Evolutionary conservation across 2,797 vertebrate species (phyloP).

Genomic region (Arctocebus calabarensis): DNA sequence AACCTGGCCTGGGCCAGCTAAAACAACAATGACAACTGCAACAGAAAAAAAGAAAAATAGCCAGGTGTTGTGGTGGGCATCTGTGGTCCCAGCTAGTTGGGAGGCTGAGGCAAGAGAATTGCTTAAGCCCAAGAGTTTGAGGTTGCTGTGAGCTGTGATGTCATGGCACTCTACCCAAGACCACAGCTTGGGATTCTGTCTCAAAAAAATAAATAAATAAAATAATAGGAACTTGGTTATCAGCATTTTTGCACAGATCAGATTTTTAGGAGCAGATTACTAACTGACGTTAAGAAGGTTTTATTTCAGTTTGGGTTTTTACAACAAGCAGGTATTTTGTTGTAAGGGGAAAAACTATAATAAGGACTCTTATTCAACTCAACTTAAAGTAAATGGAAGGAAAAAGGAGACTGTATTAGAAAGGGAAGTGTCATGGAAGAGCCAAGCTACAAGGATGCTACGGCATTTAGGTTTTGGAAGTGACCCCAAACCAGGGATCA

Average conservation of each 20-base stretch:
- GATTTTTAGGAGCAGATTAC: slow-evolving; percentile 35
- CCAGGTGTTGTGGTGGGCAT: no score
- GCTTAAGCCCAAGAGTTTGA: no score
- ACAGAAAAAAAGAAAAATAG: no score
- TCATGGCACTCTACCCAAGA: no score
- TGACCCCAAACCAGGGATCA: background rate
- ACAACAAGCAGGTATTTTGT: background rate
- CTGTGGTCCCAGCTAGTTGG: no score
- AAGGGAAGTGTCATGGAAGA: background rate
- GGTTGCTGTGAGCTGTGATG: no score
- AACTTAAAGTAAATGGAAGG: background rate
- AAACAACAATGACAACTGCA: no score
- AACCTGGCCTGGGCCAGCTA: no score
- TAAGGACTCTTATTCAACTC: background rate
- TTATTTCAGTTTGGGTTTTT: background rate
- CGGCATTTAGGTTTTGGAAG: background rate
- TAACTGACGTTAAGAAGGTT: background rate
- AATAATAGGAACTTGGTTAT: background rate
- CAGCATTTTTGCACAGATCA: background rate
- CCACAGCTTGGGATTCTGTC: no score
- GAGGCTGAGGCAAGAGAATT: no score
- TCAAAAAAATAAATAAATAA: no score
- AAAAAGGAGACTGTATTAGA: background rate
- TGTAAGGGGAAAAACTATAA: background rate
- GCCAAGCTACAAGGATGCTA: background rate